Conservation (phyloP, 1,140 invertebrate species). For the Atta cephalotes region DNA sequence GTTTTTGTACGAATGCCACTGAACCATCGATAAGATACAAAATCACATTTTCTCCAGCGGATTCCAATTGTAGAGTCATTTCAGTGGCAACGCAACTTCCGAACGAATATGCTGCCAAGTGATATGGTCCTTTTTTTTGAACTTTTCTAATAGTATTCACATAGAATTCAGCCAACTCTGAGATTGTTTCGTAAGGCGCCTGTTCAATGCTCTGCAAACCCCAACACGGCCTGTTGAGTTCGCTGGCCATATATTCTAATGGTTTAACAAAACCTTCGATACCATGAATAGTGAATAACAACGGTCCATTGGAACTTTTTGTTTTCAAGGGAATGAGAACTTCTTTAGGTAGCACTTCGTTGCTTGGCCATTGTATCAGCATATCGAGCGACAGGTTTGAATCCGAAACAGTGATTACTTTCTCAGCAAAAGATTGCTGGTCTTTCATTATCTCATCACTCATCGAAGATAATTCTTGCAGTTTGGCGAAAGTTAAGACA, state of each 20-base stretch:
- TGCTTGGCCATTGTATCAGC: slow-evolving; percentile 78
- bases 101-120: slow-evolving; percentile 97
- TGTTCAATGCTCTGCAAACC: slow-evolving; percentile 95
- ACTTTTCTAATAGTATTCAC: slow-evolving; percentile 91
- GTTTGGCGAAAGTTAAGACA: slow-evolving; percentile 90
- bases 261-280: slow-evolving; percentile 95
- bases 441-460: slow-evolving; percentile 64
- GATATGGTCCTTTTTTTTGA: slow-evolving; percentile 94
- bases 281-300: slow-evolving; percentile 94
- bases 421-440: slow-evolving; percentile 22
- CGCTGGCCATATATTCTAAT: slow-evolving; percentile 90
- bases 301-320: slow-evolving; percentile 84
- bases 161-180: slow-evolving; percentile 93
- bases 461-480: slow-evolving; percentile 89
- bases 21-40: slow-evolving; percentile 97
- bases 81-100: slow-evolving; percentile 97
- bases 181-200: slow-evolving; percentile 91
- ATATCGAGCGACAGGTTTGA: neutral
- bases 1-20: slow-evolving; percentile 94
- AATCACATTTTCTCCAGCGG: slow-evolving; percentile 87
- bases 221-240: slow-evolving; percentile 92
- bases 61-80: slow-evolving; percentile 95
- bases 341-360: slow-evolving; percentile 89
- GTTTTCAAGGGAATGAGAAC: slow-evolving; percentile 88
- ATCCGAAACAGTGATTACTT: slow-evolving; percentile 40